A percentile compares a stretch with the other conserved stretches of the same genome.
Evolutionary conservation across 2,113 vertebrate species (phyloP).

Genomic region (Erythrolamprus reginae): DNA sequence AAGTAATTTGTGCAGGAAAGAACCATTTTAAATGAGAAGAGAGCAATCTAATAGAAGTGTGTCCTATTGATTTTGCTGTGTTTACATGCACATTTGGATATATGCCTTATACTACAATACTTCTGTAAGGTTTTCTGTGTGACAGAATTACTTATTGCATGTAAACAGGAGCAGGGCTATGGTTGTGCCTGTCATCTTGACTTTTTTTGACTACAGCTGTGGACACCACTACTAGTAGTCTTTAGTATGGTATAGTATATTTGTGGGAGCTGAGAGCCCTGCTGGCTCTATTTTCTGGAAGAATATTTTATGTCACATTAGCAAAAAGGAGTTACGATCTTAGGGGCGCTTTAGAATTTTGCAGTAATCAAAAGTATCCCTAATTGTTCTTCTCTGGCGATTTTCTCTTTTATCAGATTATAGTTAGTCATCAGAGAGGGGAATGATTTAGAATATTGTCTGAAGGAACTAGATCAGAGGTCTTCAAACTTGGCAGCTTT

Average conservation of each 20-base stretch:
- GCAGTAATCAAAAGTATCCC: neutral
- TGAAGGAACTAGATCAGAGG: neutral
- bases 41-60: neutral
- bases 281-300: neutral
- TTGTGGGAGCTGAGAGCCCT: no score
- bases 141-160: neutral
- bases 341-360: neutral
- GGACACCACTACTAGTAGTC: neutral
- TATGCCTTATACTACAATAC: neutral
- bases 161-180: neutral
- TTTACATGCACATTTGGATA: neutral
- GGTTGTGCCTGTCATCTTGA: neutral
- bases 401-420: neutral
- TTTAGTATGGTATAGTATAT: neutral
- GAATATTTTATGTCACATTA: neutral
- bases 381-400: neutral
- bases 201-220: neutral
- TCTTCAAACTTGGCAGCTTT: no score
- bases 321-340: neutral
- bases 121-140: neutral
- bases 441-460: neutral
- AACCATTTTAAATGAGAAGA: neutral
- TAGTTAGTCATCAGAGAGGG: neutral
- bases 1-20: neutral
- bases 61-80: neutral